These are phyloP conservation scores for Boulengeromyrus knoepffleri DNA, from an alignment of 2,113 vertebrate species.

Conservation along the genomic window DNA sequence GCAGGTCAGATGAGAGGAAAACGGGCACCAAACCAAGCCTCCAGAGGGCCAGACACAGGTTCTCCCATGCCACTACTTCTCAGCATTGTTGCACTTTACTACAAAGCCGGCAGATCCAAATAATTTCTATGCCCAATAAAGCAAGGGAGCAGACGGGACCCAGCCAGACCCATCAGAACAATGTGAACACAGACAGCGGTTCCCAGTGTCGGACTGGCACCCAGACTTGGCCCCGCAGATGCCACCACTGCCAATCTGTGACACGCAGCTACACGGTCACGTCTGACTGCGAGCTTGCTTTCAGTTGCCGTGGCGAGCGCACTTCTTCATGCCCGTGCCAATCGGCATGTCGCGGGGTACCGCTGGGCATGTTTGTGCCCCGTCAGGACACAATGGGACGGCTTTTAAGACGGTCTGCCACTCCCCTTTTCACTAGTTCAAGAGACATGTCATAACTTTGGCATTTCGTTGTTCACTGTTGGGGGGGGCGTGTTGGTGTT, in stretches of 20 bases:
- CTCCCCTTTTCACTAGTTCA: not conserved
- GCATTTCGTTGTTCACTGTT: not conserved
- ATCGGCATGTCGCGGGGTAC: not conserved
- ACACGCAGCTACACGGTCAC: not conserved
- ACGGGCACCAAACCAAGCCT: not conserved
- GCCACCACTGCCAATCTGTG: not conserved
- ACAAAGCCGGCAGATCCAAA: constrained; percentile 1
- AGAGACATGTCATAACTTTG: not conserved
- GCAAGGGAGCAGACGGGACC: not conserved
- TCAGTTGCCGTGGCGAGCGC: not conserved
- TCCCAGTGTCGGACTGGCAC: not conserved
- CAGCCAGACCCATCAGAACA: not conserved
- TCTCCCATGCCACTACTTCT: not conserved
- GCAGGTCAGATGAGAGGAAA: not conserved
- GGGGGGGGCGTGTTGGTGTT: not conserved
- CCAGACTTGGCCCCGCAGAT: not conserved
- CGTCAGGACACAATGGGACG: not conserved
- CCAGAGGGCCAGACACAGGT: not conserved
- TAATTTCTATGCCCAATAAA: constrained; percentile 27
- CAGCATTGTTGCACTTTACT: not conserved
- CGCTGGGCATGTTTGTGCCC: not conserved
- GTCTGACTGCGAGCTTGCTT: not conserved
- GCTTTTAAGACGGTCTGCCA: not conserved
- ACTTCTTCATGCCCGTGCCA: not conserved
- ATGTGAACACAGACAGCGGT: not conserved